phyloP scores from a whole-genome alignment of 2,113 vertebrate genomes.

The Cromileptes altivelis region DNA sequence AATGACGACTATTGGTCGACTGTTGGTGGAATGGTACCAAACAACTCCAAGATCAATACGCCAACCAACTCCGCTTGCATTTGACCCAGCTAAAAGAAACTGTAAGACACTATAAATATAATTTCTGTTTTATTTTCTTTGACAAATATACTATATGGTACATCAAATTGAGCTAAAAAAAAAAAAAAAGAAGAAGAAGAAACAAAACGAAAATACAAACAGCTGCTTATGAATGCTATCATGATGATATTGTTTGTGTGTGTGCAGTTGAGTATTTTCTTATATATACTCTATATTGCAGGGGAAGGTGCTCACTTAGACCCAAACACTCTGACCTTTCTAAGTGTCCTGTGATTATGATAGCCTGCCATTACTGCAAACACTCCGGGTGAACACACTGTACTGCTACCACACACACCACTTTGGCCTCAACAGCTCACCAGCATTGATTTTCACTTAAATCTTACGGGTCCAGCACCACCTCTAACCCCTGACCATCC shows the following conservation, averaged over 20 bases:
- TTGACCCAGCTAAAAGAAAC: too few species aligned
- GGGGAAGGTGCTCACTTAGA: slow-evolving; percentile 45
- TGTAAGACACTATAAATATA: too few species aligned
- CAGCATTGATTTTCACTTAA: slow-evolving; percentile 86
- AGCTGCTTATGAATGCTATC: neutral
- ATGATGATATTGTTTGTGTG: neutral
- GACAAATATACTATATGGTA: neutral
- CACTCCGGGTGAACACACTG: slow-evolving; percentile 57
- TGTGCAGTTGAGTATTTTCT: neutral
- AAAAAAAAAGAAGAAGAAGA: too few species aligned
- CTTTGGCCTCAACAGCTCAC: slow-evolving; percentile 67
- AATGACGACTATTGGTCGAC: too few species aligned
- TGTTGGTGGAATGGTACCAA: too few species aligned
- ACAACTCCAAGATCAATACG: too few species aligned
- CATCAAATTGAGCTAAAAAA: neutral
- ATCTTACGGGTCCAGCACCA: slow-evolving; percentile 75
- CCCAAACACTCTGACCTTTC: slow-evolving; percentile 52
- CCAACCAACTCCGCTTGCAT: too few species aligned
- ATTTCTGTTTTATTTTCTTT: neutral
- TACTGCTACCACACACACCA: slow-evolving; percentile 45
- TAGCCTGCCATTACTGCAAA: slow-evolving; percentile 68
- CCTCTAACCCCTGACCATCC: slow-evolving; percentile 74
- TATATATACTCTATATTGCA: neutral
- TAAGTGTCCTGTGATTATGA: slow-evolving; percentile 68
- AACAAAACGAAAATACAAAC: neutral